These are phyloP conservation scores for Gymnothorax javanicus DNA, from an alignment of 2,797 vertebrate species.

Conservation along the genomic window DNA sequence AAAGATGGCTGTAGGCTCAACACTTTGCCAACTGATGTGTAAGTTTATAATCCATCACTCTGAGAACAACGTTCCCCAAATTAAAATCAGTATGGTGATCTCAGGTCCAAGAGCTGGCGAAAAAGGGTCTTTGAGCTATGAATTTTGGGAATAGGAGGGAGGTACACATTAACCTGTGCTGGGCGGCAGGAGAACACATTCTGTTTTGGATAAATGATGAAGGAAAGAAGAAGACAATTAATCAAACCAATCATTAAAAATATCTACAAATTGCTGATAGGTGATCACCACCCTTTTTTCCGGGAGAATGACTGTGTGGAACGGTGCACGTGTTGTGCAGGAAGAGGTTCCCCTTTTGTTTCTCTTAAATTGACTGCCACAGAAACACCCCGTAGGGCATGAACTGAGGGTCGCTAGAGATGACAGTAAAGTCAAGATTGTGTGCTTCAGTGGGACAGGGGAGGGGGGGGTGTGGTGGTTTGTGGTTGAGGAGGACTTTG, in stretches of 20 bases:
- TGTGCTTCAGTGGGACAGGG: slow-evolving; percentile 70
- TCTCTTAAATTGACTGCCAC: slow-evolving; percentile 57
- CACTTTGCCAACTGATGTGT: no score
- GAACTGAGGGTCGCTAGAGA: slow-evolving; percentile 74
- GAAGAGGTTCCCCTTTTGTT: slow-evolving; percentile 52
- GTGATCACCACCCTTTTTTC: neutral
- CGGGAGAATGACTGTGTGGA: neutral
- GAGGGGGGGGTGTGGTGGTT: slow-evolving; percentile 19
- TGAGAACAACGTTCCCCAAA: no score
- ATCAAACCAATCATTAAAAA: neutral
- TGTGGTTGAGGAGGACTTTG: neutral
- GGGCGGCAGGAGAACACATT: neutral
- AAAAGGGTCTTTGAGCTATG: slow-evolving; percentile 56
- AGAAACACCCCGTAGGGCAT: slow-evolving; percentile 73
- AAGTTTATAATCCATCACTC: no score
- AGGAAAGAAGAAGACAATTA: neutral
- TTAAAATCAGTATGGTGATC: slow-evolving; percentile 12
- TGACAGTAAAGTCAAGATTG: slow-evolving; percentile 79
- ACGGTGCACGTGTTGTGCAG: neutral
- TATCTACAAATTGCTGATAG: neutral
- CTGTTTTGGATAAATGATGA: neutral
- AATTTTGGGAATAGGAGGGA: slow-evolving; percentile 58
- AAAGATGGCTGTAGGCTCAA: no score
- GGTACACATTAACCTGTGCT: slow-evolving; percentile 55
- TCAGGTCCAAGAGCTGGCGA: slow-evolving; percentile 36